Conservation (phyloP, 2,888 invertebrate genomes). For the Pyrrhosoma nymphula region DNA sequence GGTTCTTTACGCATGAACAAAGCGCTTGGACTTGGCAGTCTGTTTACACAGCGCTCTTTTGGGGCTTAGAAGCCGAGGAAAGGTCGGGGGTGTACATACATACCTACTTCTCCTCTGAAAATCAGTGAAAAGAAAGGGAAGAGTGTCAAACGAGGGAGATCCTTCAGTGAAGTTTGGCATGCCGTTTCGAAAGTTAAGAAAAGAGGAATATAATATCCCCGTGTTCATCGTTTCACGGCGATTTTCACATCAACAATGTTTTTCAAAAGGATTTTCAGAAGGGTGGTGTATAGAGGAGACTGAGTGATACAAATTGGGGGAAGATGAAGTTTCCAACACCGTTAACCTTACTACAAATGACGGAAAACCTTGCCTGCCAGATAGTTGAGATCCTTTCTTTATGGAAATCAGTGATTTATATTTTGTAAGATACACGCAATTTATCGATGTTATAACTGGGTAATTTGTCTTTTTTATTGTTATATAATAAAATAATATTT, state of each 20-base stretch:
- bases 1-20: conserved; percentile 16
- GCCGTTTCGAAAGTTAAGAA: conserved; percentile 8
- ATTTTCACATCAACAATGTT: conserved; percentile 33
- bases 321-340: not conserved
- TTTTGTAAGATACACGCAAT: too few species aligned
- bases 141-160: not conserved
- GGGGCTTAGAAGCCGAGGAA: not conserved
- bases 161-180: conserved; percentile 40
- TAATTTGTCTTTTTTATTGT: too few species aligned
- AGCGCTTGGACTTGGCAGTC: conserved; percentile 30
- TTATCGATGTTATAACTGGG: too few species aligned
- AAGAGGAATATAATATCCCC: conserved; percentile 4
- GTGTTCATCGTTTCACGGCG: conserved; percentile 49
- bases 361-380: too few species aligned
- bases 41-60: conserved; percentile 42
- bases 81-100: not conserved
- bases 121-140: not conserved
- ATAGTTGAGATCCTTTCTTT: too few species aligned
- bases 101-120: not conserved
- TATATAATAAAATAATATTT: too few species aligned
- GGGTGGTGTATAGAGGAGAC: not conserved
- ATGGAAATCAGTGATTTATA: too few species aligned
- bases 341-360: too few species aligned
- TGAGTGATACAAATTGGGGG: conserved; percentile 34
- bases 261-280: not conserved